Base-by-base conservation (phyloP, 1,140 invertebrate species). In the Capitella teleta region DNA sequence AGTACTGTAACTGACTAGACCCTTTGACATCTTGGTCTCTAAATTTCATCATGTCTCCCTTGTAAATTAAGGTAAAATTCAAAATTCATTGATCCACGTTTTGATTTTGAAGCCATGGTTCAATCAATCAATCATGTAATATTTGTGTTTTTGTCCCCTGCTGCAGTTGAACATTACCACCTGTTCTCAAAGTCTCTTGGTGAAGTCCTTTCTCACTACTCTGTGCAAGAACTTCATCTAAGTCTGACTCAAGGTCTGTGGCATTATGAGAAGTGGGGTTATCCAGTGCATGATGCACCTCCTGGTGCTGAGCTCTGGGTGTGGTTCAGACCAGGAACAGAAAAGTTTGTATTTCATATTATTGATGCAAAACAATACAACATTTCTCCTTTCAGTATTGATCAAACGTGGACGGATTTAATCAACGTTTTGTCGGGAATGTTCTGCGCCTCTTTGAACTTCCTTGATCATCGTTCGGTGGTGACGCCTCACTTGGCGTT, bases 391-490 rank as follows among this genome's bases (percentile, higher is more conserved):
- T 65, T 46, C 51, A 74, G 73, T 54, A 78, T 94, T 16, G 80
- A 94, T 64, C 73, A 79, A 47, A 81, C 85, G 57, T 97, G 93
- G 93, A 82, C 81, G 58, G 81, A 85, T 54, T 68, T 97, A 30
- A 85, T 85, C 43, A 86, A 88, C 66, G 83, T 88, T 1, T 75
- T 98, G 21, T 90, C 91, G 28, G 93, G 93, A 4, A 77, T 96
- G 1, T 80, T 97, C 41, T 98, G 94, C 78, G 87, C 91, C 21
- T 97, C 93, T 1, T 73, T 98, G 5, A 97, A 96, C 75, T 95
- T 95, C 67, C 86, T 97, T 52, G 87, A 94, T 74, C 74, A 76
- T n/a, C 82, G 84, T 16, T 90, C 88, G 55, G 92, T 86, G 25
- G 77, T 92, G 28, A 81, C 78, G 40, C 93, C 93, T 12, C 77